Conservation (phyloP, 2,797 vertebrate genomes). For the Helostoma temminkii region DNA sequence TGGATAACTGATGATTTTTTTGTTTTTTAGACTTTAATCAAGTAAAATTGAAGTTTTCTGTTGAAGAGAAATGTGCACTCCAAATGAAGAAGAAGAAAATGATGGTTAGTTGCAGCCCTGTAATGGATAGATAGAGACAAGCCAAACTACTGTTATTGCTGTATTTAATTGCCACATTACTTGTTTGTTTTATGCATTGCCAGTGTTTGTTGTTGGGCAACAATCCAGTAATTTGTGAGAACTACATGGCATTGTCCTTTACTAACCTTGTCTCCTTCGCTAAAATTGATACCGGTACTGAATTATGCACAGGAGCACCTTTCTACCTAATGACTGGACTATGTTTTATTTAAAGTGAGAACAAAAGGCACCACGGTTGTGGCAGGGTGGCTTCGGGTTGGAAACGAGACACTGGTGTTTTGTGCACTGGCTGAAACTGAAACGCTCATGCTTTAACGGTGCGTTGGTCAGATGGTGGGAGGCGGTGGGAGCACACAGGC, state of each 20-base stretch:
- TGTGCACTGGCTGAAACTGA: conserved; percentile 75
- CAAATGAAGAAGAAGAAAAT: neutral
- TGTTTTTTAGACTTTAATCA: too few species aligned
- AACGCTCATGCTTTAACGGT: conserved; percentile 63
- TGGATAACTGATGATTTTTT: too few species aligned
- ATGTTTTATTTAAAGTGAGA: conserved; percentile 86
- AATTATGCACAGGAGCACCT: conserved; percentile 79
- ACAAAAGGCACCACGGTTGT: conserved; percentile 76
- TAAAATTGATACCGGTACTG: conserved; percentile 65
- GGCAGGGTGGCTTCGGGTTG: conserved; percentile 48
- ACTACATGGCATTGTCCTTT: conserved; percentile 23
- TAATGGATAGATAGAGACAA: conserved; percentile 7
- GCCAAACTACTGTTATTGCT: conserved; percentile 36
- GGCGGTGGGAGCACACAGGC: conserved; percentile 53
- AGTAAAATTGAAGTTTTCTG: neutral
- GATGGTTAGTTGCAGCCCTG: neutral
- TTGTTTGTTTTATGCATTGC: conserved; percentile 6
- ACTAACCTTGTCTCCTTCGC: conserved; percentile 30
- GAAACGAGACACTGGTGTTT: conserved; percentile 81
- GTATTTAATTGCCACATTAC: conserved; percentile 23
- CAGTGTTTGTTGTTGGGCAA: too few species aligned
- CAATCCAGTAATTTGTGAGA: too few species aligned
- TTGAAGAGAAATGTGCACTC: too few species aligned
- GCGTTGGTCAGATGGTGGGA: conserved; percentile 69
- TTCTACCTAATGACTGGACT: conserved; percentile 73